Evolutionary conservation across 2,113 vertebrate genomes (phyloP).

Genomic region (Paralichthys olivaceus): DNA sequence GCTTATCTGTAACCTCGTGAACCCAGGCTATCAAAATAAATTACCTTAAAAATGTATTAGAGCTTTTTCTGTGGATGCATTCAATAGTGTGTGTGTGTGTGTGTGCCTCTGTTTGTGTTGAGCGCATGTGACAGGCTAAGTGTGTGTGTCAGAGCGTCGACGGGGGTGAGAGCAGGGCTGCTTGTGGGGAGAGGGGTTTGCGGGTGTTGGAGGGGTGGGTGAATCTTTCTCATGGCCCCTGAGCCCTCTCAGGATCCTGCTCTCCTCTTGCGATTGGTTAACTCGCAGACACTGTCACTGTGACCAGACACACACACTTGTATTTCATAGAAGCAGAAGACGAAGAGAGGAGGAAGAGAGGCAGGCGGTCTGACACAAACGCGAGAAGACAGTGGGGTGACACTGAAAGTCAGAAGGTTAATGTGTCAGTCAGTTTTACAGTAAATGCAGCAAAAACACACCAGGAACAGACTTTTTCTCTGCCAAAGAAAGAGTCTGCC

Average conservation of each 20-base stretch:
- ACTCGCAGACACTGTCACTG: conserved; percentile 71
- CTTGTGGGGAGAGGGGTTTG: conserved; percentile 51
- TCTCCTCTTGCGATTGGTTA: conserved; percentile 73
- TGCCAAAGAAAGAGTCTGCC: conserved; percentile 79
- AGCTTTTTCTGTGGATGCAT: conserved; percentile 3
- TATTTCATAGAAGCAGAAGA: conserved; percentile 6
- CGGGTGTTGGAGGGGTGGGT: conserved; percentile 58
- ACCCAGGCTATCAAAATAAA: conserved; percentile 1
- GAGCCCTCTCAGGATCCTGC: conserved; percentile 68
- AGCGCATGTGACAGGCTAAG: conserved; percentile 54
- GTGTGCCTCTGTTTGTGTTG: conserved; percentile 47
- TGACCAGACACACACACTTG: conserved; percentile 58
- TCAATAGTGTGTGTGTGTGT: not conserved
- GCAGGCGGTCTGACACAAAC: conserved; percentile 24
- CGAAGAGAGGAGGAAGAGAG: conserved; percentile 5
- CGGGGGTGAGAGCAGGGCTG: conserved; percentile 73
- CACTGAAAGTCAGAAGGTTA: conserved; percentile 44
- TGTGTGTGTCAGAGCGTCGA: conserved; percentile 61
- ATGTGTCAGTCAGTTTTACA: conserved; percentile 56
- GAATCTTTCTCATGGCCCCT: conserved; percentile 82
- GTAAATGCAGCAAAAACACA: conserved; percentile 18
- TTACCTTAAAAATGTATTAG: not conserved
- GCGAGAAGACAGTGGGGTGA: conserved; percentile 25
- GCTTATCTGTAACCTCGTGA: conserved; percentile 37
- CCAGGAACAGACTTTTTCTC: not conserved